phyloP scores from a whole-genome alignment of 2,888 invertebrate genomes.

The Torymus aiolomorphi region DNA sequence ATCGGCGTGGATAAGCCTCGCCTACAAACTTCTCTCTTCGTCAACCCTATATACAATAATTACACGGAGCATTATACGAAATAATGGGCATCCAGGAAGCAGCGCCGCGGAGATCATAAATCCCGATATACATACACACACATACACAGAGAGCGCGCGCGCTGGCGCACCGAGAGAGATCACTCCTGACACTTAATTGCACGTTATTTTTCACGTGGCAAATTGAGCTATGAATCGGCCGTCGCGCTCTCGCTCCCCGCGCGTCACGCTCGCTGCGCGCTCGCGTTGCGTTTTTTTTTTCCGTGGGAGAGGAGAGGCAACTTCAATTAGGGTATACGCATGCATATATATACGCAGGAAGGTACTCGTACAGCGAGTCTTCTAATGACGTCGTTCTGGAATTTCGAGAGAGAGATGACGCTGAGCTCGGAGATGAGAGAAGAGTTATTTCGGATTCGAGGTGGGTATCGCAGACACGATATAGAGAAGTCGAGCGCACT shows the following conservation, averaged over 20 bases:
- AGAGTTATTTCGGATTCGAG: no score
- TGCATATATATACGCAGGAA: not conserved
- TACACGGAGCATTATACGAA: conserved; percentile 7
- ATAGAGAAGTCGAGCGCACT: no score
- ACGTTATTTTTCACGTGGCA: conserved; percentile 38
- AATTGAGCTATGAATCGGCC: conserved; percentile 37
- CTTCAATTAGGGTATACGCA: no score
- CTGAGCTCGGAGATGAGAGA: no score
- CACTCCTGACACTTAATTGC: conserved; percentile 39
- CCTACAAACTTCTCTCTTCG: not conserved
- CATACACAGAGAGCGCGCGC: no score
- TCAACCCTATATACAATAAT: not conserved
- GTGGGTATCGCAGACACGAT: no score
- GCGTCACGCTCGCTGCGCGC: no score
- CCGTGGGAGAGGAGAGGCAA: not conserved
- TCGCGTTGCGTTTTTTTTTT: not conserved
- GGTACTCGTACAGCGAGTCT: no score
- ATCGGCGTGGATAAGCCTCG: conserved; percentile 2
- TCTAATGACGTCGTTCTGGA: conserved; percentile 24
- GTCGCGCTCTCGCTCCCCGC: conserved; percentile 3
- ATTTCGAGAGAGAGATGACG: not conserved
- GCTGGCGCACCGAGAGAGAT: not conserved
- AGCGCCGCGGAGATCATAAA: conserved; percentile 22
- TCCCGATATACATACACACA: conserved; percentile 16
- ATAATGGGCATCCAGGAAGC: not conserved